Evolutionary conservation across 2,797 vertebrate species (phyloP).

Genomic region (Eurystomus glaucurus): DNA sequence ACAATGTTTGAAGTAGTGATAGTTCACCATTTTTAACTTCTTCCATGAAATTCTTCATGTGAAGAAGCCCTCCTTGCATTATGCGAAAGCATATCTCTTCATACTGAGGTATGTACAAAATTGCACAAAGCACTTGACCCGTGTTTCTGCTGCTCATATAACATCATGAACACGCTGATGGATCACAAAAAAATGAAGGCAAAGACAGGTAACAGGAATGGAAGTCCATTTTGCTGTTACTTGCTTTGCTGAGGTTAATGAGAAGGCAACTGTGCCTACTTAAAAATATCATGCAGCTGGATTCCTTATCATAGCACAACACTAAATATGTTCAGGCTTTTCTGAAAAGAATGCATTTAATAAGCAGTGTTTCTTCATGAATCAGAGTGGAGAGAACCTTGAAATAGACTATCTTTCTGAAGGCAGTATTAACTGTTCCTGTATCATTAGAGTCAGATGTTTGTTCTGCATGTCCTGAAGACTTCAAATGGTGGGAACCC

Average conservation of each 20-base stretch:
- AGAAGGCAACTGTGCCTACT: not conserved
- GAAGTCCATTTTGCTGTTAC: not conserved
- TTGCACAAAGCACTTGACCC: not conserved
- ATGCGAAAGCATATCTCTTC: not conserved
- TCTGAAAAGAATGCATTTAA: not conserved
- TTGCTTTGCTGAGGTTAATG: not conserved
- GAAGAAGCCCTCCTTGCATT: not conserved
- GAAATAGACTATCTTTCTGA: not conserved
- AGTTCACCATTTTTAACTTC: not conserved
- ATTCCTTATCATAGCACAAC: not conserved
- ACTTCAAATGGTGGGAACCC: not conserved
- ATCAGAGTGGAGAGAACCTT: not conserved
- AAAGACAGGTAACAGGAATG: not conserved
- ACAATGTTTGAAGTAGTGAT: not conserved
- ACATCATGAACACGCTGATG: not conserved
- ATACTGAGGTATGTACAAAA: not conserved
- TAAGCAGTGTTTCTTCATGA: not conserved
- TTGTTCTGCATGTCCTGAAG: not conserved
- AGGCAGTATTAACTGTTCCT: not conserved
- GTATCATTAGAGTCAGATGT: not conserved
- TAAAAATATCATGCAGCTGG: not conserved
- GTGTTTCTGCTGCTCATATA: not conserved
- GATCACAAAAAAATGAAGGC: not conserved
- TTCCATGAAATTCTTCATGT: not conserved
- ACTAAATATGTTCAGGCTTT: not conserved